Percentiles rank a stretch among this genome's conserved stretches.
Conservation (phyloP, 2,797 vertebrate species). For the Agapornis canus region DNA sequence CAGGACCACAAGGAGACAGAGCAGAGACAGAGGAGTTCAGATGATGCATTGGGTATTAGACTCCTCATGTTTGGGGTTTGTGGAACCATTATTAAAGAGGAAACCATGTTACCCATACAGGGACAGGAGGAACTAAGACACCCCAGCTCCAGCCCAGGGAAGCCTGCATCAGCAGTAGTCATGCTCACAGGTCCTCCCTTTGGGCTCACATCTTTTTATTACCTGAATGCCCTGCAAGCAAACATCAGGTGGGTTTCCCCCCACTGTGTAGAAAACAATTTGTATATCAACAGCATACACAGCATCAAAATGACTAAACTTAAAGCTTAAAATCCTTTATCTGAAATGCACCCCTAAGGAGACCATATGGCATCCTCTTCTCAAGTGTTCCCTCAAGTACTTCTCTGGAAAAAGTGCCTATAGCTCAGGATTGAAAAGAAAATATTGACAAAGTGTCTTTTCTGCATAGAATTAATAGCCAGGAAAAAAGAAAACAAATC, state of each 20-base stretch:
- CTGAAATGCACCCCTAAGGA: not conserved
- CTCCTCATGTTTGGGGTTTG: not conserved
- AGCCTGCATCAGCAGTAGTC: not conserved
- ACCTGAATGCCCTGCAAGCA: not conserved
- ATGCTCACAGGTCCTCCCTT: not conserved
- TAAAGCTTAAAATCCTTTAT: not conserved
- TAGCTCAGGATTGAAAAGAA: not conserved
- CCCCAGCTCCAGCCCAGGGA: not conserved
- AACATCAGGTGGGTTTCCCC: not conserved
- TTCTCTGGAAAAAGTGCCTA: not conserved
- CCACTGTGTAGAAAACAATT: not conserved
- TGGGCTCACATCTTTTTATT: rapidly evolving
- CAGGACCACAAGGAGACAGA: not conserved
- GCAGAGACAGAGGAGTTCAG: not conserved
- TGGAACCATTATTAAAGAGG: not conserved
- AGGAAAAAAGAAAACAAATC: no score
- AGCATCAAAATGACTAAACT: not conserved
- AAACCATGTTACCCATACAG: not conserved
- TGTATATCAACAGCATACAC: not conserved
- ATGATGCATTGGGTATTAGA: not conserved
- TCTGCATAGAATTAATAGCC: not conserved
- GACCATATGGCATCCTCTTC: not conserved
- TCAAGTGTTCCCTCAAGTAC: not conserved
- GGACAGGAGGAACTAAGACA: not conserved
- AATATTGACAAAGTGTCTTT: not conserved